Evolutionary conservation across 53 echinoderm and acorn worm species (phyloP), one percentile per base, ranked within the genome.

Genomic region (Crossaster papposus): DNA sequence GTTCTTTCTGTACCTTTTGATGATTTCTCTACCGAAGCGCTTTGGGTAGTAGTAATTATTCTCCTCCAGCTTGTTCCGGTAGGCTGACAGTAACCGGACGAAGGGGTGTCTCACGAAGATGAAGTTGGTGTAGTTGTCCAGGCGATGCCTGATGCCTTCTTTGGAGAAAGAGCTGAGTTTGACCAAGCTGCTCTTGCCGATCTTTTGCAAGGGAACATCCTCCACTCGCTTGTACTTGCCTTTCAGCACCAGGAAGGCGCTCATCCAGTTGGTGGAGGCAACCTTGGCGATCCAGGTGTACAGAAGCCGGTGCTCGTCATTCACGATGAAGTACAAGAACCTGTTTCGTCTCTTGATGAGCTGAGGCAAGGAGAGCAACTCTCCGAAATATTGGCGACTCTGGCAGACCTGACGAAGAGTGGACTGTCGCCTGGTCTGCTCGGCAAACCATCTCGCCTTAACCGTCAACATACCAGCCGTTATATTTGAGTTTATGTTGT

Each of bases 101-200:
- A 94, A 92, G 30, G 94, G 94, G 68, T 94, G 88, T 30, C 92
- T 52, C 24, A 94, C 94, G 74, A 92, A 94, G 6, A 94, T 36
- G 30, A 94, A 92, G 24, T 80, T 90, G 29, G 92, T 92, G 81
- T 92, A 94, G 44, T 90, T 86, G 22, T 75, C 70, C 52, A 94
- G 81, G 24, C 94, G 90, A 30, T 77, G 72, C 35, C 85, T 85
- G 30, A 92, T 92, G 14, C 90, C 92, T 31, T 36, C 81, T 5
- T 72, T 52, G 18, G 58, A 10, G 28, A 77, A 89, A 17, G 82
- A 63, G 64, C 80, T 86, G 12, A 94, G 82, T 65, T 91, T 92
- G 38, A 78, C 68, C 30, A 94, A 32, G 37, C 84, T 90, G 1
- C 89, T 88, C 36, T 93, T 91, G 34, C 91, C 91, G 32, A 91